Percentiles rank a stretch among this genome's conserved stretches.
Conservation (phyloP, 2,113 vertebrate species). For the Penelope pileata region DNA sequence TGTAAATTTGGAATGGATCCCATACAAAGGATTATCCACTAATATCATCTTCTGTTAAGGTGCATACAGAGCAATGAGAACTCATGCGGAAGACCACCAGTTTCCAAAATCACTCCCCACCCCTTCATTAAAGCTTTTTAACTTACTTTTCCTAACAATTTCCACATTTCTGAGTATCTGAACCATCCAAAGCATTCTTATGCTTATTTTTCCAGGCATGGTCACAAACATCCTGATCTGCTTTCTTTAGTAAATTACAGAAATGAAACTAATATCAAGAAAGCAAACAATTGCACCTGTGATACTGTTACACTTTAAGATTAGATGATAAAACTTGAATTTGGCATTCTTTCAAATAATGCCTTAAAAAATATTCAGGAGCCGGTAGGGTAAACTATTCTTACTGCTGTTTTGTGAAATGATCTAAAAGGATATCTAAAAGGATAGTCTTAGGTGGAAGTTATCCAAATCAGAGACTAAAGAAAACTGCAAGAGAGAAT, state of each 20-base stretch:
- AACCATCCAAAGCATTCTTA: neutral
- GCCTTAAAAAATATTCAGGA: neutral
- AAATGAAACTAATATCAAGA: neutral
- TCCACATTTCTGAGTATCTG: neutral
- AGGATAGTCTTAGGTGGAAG: neutral
- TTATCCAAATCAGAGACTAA: neutral
- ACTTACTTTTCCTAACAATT: neutral
- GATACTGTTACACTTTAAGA: neutral
- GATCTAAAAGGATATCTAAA: too few species aligned
- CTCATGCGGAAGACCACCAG: neutral
- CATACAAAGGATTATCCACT: conserved; percentile 21
- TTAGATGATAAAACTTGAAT: neutral
- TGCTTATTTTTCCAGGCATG: neutral
- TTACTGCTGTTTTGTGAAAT: neutral
- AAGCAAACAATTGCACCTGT: neutral
- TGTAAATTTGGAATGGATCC: conserved; percentile 51
- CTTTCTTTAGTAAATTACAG: neutral
- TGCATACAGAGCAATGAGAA: neutral
- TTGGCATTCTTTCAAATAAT: neutral
- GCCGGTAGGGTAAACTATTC: neutral
- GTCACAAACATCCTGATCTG: neutral
- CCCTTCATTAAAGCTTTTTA: neutral
- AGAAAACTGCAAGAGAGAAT: neutral
- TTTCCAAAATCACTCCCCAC: neutral
- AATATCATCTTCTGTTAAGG: conserved; percentile 5